phyloP scores from a whole-genome alignment of 2,888 invertebrate genomes.

The Teleiodes luculella region DNA sequence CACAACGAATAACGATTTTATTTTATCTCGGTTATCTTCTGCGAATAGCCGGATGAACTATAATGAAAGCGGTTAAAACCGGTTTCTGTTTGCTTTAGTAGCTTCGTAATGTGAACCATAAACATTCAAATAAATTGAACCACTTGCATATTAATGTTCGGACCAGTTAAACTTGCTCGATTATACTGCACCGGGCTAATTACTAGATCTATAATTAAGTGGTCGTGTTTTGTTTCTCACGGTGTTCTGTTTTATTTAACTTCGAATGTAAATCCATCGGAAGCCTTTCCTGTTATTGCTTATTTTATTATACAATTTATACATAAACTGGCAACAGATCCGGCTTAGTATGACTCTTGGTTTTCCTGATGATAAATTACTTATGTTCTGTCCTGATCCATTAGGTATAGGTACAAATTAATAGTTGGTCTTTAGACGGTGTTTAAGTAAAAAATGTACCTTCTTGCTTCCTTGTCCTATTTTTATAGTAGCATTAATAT shows the following conservation, averaged over 20 bases:
- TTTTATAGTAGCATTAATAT: too few species aligned
- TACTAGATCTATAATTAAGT: constrained; percentile 20
- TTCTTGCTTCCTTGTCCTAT: too few species aligned
- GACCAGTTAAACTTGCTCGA: constrained; percentile 23
- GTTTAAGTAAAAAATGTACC: too few species aligned
- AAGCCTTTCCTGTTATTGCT: constrained; percentile 53
- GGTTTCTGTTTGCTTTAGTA: constrained; percentile 26
- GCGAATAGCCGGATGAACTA: constrained; percentile 47
- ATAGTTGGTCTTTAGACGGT: too few species aligned
- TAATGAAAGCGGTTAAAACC: constrained; percentile 44
- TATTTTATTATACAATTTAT: constrained; percentile 28
- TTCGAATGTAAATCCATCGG: constrained; percentile 30
- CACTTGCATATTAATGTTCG: constrained; percentile 24
- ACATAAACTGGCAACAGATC: too few species aligned
- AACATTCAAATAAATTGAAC: too few species aligned
- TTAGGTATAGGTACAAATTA: too few species aligned
- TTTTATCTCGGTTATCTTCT: constrained; percentile 35
- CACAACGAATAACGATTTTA: constrained; percentile 40
- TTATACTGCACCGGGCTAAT: constrained; percentile 21
- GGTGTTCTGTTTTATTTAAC: constrained; percentile 19
- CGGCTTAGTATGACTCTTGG: too few species aligned
- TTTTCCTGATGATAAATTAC: too few species aligned
- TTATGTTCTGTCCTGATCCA: too few species aligned
- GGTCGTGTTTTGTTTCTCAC: constrained; percentile 30
- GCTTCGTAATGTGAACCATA: constrained; percentile 29